Evolutionary conservation across 1,140 invertebrate species (phyloP).

Genomic region (Aphelinus certus): DNA sequence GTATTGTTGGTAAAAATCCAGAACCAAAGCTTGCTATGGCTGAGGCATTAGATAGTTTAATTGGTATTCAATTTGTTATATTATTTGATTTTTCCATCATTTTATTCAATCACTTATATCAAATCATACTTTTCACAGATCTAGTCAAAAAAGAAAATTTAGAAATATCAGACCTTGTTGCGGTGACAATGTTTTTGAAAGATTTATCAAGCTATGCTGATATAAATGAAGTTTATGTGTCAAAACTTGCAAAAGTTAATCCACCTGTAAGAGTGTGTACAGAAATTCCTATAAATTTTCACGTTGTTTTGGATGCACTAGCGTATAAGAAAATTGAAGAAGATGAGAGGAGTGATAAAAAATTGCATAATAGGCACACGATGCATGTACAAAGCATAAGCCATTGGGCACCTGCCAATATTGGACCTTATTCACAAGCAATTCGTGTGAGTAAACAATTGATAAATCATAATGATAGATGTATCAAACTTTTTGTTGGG

Average conservation of each 20-base stretch:
- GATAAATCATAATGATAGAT: background rate
- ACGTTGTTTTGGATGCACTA: slow-evolving; percentile 81
- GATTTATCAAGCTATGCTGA: slow-evolving; percentile 82
- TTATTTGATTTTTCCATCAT: slow-evolving; percentile 17
- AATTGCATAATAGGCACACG: slow-evolving; percentile 69
- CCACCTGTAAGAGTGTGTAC: slow-evolving; percentile 91
- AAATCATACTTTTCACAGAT: slow-evolving; percentile 56
- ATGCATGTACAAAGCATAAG: slow-evolving; percentile 96
- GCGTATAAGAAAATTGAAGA: slow-evolving; percentile 68
- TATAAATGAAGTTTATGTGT: slow-evolving; percentile 82
- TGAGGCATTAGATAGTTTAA: slow-evolving; percentile 77
- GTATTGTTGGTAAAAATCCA: slow-evolving; percentile 73
- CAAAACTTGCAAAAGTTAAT: slow-evolving; percentile 80
- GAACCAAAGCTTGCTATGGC: slow-evolving; percentile 68
- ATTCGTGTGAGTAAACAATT: slow-evolving; percentile 71
- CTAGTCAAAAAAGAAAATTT: slow-evolving; percentile 70
- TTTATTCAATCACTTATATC: slow-evolving; percentile 11
- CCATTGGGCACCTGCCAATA: slow-evolving; percentile 95
- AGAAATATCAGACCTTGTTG: slow-evolving; percentile 76
- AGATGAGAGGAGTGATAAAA: slow-evolving; percentile 47
- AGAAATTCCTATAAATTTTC: slow-evolving; percentile 79
- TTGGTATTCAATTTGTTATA: slow-evolving; percentile 71
- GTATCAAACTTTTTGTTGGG: too few species aligned
- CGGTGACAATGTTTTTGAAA: slow-evolving; percentile 83
- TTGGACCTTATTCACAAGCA: slow-evolving; percentile 95